Evolutionary conservation across 1,140 invertebrate species (phyloP).

Genomic region (Lanistes nyassanus): DNA sequence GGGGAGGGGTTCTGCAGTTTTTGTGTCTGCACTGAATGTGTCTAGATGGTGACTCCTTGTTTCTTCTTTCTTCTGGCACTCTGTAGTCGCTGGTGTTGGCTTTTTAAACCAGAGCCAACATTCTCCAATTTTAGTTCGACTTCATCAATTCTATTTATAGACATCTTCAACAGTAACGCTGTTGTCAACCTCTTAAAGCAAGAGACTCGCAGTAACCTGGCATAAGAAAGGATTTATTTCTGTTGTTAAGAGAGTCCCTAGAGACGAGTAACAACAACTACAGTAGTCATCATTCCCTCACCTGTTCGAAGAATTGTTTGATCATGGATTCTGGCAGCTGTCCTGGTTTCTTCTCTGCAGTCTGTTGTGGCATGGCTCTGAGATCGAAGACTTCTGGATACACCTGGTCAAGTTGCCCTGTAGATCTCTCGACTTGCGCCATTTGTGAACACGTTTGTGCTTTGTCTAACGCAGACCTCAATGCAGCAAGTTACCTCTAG

Average conservation of each 20-base stretch:
- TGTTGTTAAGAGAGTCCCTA: neutral
- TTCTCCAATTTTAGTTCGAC: neutral
- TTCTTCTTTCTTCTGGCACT: no score
- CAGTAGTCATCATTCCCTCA: constrained; percentile 22
- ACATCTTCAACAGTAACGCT: neutral
- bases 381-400: constrained; percentile 45
- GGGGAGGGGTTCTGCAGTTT: no score
- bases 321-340: constrained; percentile 49
- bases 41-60: no score
- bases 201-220: neutral
- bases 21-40: no score
- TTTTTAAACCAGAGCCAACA: neutral
- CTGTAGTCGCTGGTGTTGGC: no score
- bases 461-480: no score
- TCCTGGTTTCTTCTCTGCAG: constrained; percentile 47
- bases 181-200: neutral
- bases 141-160: no score
- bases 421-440: neutral
- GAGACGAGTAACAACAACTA: neutral
- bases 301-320: constrained; percentile 59
- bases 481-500: no score
- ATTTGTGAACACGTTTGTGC: no score
- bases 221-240: no score
- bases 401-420: constrained; percentile 20
- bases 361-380: constrained; percentile 46